Conservation (phyloP, 2,888 invertebrate genomes). For the Schrankia costaestrigalis region DNA sequence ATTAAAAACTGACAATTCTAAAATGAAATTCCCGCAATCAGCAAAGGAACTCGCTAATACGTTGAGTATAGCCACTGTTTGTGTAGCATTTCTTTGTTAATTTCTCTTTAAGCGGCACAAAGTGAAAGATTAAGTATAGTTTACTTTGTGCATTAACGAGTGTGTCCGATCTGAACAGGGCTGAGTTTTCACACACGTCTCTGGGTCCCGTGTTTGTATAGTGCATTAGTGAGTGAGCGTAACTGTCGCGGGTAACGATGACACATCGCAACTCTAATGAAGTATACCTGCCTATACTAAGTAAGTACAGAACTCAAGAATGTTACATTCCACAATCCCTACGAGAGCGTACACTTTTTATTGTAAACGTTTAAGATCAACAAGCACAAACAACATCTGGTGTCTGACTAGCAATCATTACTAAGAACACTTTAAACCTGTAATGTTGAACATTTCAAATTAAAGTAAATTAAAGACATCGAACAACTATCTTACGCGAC, state of each 20-base stretch:
- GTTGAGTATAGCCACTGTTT: constrained; percentile 52
- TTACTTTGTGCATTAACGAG: constrained; percentile 61
- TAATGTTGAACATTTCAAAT: constrained; percentile 54
- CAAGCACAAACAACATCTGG: constrained; percentile 34
- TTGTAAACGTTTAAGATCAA: constrained; percentile 46
- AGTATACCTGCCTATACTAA: constrained; percentile 17
- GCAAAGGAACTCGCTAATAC: constrained; percentile 52
- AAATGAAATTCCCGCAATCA: constrained; percentile 47
- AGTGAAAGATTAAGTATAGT: constrained; percentile 73
- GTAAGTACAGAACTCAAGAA: constrained; percentile 1
- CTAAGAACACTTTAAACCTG: constrained; percentile 49
- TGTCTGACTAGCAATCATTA: constrained; percentile 51
- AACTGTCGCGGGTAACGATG: constrained; percentile 57
- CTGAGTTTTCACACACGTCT: constrained; percentile 69
- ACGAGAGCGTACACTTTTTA: constrained; percentile 28
- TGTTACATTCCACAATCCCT: constrained; percentile 20
- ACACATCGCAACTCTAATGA: constrained; percentile 24
- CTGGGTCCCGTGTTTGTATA: constrained; percentile 51
- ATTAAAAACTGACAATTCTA: constrained; percentile 35
- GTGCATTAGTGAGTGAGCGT: constrained; percentile 57
- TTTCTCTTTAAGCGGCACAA: constrained; percentile 67
- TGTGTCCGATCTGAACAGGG: constrained; percentile 61
- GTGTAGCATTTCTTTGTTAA: constrained; percentile 64
- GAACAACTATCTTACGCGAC: constrained; percentile 68
- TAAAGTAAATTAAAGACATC: constrained; percentile 72